These are phyloP conservation scores for Oryzias dopingdopingensis DNA, from an alignment of 2,797 vertebrate genomes.

Conservation along the genomic window DNA sequence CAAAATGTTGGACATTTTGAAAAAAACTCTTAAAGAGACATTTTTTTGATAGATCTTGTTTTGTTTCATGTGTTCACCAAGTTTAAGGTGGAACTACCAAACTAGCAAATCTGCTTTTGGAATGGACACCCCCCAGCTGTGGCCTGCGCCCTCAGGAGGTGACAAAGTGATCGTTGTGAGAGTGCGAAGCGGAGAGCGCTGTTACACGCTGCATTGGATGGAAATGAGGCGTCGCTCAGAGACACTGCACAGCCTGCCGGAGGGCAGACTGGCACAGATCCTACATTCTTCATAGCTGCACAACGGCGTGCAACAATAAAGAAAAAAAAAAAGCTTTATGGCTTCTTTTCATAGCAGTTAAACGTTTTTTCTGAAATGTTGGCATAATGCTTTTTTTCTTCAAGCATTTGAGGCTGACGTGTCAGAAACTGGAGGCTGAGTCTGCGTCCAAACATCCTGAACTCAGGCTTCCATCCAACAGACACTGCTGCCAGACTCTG, in stretches of 20 bases:
- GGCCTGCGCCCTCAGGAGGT: constrained; percentile 43
- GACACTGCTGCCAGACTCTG: too few relatives aligned
- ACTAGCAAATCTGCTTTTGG: neutral
- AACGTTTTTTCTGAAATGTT: too few relatives aligned
- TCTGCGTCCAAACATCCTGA: too few relatives aligned
- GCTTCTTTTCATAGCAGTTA: neutral
- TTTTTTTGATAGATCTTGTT: too few relatives aligned
- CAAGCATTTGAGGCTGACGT: too few relatives aligned
- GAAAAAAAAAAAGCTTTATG: constrained; percentile 6
- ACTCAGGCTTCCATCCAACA: too few relatives aligned
- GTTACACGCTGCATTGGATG: constrained; percentile 60
- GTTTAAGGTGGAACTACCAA: too few relatives aligned
- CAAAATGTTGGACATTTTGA: too few relatives aligned
- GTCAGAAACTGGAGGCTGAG: too few relatives aligned
- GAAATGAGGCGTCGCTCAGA: constrained; percentile 55
- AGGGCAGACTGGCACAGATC: constrained; percentile 25
- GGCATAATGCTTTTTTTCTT: too few relatives aligned
- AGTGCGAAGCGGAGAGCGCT: constrained; percentile 52
- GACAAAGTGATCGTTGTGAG: constrained; percentile 75
- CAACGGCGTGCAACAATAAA: constrained; percentile 5
- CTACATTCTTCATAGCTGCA: constrained; percentile 25
- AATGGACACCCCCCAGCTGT: constrained; percentile 54
- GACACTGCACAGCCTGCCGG: constrained; percentile 9
- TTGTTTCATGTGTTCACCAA: too few relatives aligned
- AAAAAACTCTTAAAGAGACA: too few relatives aligned